Base-by-base conservation (phyloP, 2,113 vertebrate species). In the Saguinus imperator region DNA sequence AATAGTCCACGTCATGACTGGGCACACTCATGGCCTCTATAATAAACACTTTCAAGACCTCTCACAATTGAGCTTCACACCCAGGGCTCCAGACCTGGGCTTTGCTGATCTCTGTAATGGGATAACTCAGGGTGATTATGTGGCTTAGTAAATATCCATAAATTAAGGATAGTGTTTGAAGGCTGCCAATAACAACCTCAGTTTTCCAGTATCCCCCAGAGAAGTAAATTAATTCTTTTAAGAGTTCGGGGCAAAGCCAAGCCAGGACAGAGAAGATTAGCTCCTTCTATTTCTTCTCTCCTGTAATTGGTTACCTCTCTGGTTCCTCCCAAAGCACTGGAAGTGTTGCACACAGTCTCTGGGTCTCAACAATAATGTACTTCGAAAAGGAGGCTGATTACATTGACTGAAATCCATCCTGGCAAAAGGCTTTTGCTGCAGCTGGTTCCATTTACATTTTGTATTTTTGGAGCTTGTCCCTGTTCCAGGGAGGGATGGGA, bases 371-470 rank as follows among this genome's bases (percentile, higher is more conserved):
- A 98, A 95, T 96, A 98, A 97, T n/a, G 87, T 85, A 73, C 97
- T 98, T 96, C 87, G 97, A 98, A 98, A 87, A 98, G 97, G 97
- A 98, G 97, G 93, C 89, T 98, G 95, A 97, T 98, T 96, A 96
- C 95, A 58, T 98, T 98, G 98, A 98, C 97, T 98, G 98, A 98
- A 99, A 99, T 98, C 96, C 96, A 98, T 98, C 97, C 98, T 96
- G 97, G 97, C 93, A 96, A 98, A 98, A 97, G 94, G 97, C 93
- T 98, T 98, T 98, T 97, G 88, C 98, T 98, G 98, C 99, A 99
- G 98, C 99, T 99, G 99, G 98, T 99, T 98, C 98, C 98, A 96
- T 98, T 99, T 99, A 99, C 98, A 98, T 97, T 97, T 98, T 98
- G 98, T 98, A 98, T 98, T 99, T 98, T 98, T 98, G 98, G 97